Evolutionary conservation across 2,797 vertebrate species (phyloP).

Genomic region (Acropternis orthonyx): DNA sequence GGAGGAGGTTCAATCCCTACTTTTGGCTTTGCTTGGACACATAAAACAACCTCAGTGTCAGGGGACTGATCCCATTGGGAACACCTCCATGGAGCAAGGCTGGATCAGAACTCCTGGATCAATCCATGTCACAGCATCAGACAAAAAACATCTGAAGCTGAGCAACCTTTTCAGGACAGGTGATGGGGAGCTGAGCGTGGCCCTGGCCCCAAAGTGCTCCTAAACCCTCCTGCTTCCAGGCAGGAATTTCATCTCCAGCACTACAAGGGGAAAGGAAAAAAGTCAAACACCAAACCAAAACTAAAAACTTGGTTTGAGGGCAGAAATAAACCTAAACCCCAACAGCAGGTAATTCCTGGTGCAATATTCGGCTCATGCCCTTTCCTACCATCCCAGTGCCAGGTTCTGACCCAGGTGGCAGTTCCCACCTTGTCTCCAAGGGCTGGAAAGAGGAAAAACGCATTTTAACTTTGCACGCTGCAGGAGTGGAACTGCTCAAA

Average conservation of each 20-base stretch:
- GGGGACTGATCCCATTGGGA: too few relatives aligned
- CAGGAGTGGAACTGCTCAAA: neutral
- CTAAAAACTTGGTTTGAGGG: neutral
- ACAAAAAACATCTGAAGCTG: too few relatives aligned
- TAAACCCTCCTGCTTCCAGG: neutral
- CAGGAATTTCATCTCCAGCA: neutral
- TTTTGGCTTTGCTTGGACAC: too few relatives aligned
- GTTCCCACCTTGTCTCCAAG: neutral
- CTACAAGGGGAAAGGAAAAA: neutral
- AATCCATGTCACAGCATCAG: too few relatives aligned
- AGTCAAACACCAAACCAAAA: neutral
- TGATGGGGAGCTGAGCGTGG: too few relatives aligned
- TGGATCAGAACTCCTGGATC: too few relatives aligned
- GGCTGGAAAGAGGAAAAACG: neutral
- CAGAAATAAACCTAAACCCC: neutral
- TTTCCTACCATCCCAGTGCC: neutral
- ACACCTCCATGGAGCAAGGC: too few relatives aligned
- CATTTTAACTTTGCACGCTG: neutral
- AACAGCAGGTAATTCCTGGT: neutral
- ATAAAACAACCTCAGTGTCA: too few relatives aligned
- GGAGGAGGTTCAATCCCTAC: too few relatives aligned
- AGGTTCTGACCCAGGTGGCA: neutral
- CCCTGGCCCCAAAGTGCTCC: too few relatives aligned
- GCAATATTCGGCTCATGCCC: fast-evolving
- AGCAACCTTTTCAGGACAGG: too few relatives aligned